Evolutionary conservation across 1,140 invertebrate species (phyloP), one percentile per base, ranked within the genome.

Genomic region (Calephelis nemesis): DNA sequence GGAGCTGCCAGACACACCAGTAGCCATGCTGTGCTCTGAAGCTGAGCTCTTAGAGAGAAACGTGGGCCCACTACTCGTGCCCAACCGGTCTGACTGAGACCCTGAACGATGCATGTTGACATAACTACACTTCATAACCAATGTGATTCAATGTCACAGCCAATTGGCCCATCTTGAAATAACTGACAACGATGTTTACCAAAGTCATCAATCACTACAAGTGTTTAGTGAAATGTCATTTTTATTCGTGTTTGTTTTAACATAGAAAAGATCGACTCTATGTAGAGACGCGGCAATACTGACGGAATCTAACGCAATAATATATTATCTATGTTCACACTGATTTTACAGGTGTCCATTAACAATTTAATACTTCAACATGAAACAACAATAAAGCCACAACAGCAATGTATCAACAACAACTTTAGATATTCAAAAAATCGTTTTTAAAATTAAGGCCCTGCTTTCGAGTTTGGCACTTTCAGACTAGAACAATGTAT

Each of bases 21-120:
- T 93, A 72, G 77, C 91, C 93, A 82, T 93, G 89, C 89, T 87
- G 91, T 92, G 85, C 89, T 93, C 84, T 75, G 87, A 87, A 50
- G 92, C 82, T n/a, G 90, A 88, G 77, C 91, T 85, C 87, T 85
- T 82, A 69, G 87, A 68, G 68, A 93, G 90, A 71, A 92, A 87
- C 7, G 87, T 83, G 10, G 84, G 84, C 45, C 83, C 83, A 47
- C 74, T 73, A 19, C 78, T 69, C 54, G 75, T 78, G 12, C 84
- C 86, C 70, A 90, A 74, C 58, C 88, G 78, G 65, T 91, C 90
- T 7, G 92, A 88, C 76, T 93, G 88, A 47, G 93, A 93, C 78
- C 92, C 93, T 63, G 93, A 92, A 71, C 93, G 88, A 77, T 93
- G 93, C 76, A 93, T 93, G 63, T 83, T 88, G 65, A 82, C 90